Evolutionary conservation across 2,797 vertebrate genomes (phyloP), one percentile per base, ranked within the genome.

Genomic region (Neosilurus mollespiculum): DNA sequence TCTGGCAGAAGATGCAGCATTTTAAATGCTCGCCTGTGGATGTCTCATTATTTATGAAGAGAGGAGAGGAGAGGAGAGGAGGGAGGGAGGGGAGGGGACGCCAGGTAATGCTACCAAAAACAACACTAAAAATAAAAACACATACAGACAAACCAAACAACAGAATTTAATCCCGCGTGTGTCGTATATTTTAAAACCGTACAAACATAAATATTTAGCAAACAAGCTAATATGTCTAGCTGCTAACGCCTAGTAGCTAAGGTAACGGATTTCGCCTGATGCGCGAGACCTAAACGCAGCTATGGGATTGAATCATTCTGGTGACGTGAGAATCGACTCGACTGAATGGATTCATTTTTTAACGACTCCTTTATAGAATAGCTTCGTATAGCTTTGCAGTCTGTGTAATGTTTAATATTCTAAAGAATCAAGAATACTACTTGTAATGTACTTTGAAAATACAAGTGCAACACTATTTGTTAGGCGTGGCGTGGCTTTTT

Each of bases 1-100:
- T 53, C 37, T 2, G 72, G 43, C 73, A 37, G 18, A 9, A 80
- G 80, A 86, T 56, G 84, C 58, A 80, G 67, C 79, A 84, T 80
- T 58, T 70, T 62, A 82, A 69, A 58, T n/a, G 66, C 51, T 30
- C 76, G 43, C 66, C 18, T 67, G n/a, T 61, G 58, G 69, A 64
- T 53, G n/a, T 15, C 22, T 72, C 70, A 26, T 26, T 14, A 37
- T 20, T 67, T 37, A 22, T n/a, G 11, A n/a, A 61, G n/a, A 16
- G 58, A 61, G 9, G 30, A 24, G 10, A 51, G 64, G 34, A 49
- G 53, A 22, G 22, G 43, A 43, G 71, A 24, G 11, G 3, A 54
- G 53, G 15, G 2, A 8, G 34, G 22, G 43, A 43, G 71, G 53
- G 11, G 3, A 54, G 53, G 15, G 2, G 61, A 30, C 16, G 22